Evolutionary conservation across 2,888 invertebrate genomes (phyloP), one percentile per base, ranked within the genome.

Genomic region (Cryptophagus acutangulus): DNA sequence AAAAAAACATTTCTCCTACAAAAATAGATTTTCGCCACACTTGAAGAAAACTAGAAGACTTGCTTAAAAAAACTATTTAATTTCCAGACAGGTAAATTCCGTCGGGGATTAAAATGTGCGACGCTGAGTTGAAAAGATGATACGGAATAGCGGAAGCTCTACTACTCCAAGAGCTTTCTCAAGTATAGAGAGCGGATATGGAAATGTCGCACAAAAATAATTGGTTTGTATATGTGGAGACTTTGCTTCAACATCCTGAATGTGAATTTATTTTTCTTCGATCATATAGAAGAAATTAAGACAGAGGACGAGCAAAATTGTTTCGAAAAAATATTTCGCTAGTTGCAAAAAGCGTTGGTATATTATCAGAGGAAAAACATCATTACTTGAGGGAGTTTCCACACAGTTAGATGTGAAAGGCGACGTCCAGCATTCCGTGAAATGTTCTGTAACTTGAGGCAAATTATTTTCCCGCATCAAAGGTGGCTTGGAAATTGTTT

Each of bases 401-500:
- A 57, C 58, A 46, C 57, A 56, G 55, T 63, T 63, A 55, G 44
- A 51, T 48, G 39, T 51, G 58, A 63, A 61, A 61, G 48, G 59
- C 49, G 50, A 44, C 46, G 59, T 55, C 59, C 61, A 59, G 52
- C 16, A 48, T 50, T 51, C 58, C 62, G 61, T 62, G 62, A 64
- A 64, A 63, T 59, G 60, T 59, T 63, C 58, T 49, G 61, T 63
- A 63, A 63, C 64, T 64, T 62, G 61, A 62, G 61, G 62, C 64
- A 61, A 63, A 62, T 62, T 62, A 62, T 61, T 61, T 61, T 60
- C 57, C 58, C 57, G 58, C 59, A 59, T 59, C 61, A 61, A 61
- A 61, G 60, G 61, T 59, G 55, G 44, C 57, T 59, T 59, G 59
- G 62, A 61, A 61, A 62, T 60, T 61, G 63, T 64, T 64, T 64